Base-by-base conservation (phyloP, 1,140 invertebrate species). In the Drosophila kanapiae region DNA sequence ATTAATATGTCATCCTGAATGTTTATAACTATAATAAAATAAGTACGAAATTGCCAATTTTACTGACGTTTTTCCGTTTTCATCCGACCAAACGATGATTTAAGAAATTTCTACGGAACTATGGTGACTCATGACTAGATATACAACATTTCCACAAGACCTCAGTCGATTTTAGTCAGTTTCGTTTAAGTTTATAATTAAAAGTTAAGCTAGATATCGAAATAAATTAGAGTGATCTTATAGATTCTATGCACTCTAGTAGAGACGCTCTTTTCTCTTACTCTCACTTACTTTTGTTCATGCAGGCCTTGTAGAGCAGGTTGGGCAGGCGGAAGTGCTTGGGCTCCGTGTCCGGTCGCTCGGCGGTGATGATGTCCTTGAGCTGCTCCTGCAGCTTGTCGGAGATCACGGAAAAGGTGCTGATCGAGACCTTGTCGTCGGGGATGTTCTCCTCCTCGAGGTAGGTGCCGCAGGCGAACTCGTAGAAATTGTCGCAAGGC, bases 401-500 rank as follows among this genome's bases (percentile, higher is more conserved):
- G 38, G 95, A 96, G 69, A 98, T 96, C 35, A 96, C 94, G 29
- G 95, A 96, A 93, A 98, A 97, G 0, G 96, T 95, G 62, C 96
- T 97, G 6, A 98, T 95, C 2, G 96, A 95, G 0, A 96, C 95
- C 92, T 96, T 96, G 82, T 97, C 96, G 68, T 97, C 96, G 0
- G 96, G 96, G 43, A 97, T 97, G n/a, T 94, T 94, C 1, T 95
- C 95, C 43, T 94, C 95, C 64, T 95, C 95, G 6, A 96, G 91
- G 92, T 96, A 97, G 4, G 94, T 94, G 6, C 97, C 96, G 81
- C 97, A 98, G 1, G 97, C 95, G 77, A 97, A 98, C 71, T 88
- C 81, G 91, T 98, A 99, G 93, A 99, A 99, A 91, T 99, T 97
- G 67, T 98, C 96, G 86, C 98, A 99, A 0, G 98, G 98, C 82